Base-by-base conservation (phyloP, 2,888 invertebrate genomes). In the Lucinisca nassula region DNA sequence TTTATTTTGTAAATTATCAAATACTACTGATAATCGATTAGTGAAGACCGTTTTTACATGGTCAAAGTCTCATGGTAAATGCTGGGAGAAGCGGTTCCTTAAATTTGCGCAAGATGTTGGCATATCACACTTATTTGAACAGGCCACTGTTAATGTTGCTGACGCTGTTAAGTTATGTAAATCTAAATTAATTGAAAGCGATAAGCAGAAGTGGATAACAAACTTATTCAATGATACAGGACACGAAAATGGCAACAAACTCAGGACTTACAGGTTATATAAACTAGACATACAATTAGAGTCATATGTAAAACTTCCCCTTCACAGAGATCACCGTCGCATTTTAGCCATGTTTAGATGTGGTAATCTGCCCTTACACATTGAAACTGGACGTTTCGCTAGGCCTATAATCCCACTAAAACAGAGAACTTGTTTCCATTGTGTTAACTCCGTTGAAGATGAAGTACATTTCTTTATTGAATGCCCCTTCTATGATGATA, bases 1-100 rank as follows among this genome's bases (percentile, higher is more conserved):
- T 37, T 40, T 40, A 40, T 73, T n/a, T 73, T 73, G 73, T n/a
- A 73, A 73, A 73, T n/a, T 73, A 37, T 37, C 4, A 8, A 37
- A 73, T 40, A 40, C 37, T 37, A 4, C 3, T 1, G n/a, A 73
- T 35, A n/a, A 73, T 24, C 35, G 73, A 73, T n/a, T 6, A 24
- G 40, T 73, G 8, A 73, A 73, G 37, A 4, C 10, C 6, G n/a
- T 73, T 8, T 73, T 73, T 24, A 73, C n/a, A n/a, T 73, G 73
- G 73, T 73, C 73, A 6, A 40, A 37, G n/a, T 37, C 73, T 40
- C 21, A 73, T 24, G 73, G 73, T 73, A 73, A 73, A 73, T 37
- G 73, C 21, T 37, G 73, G 73, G 73, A 73, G 73, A 37, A 40
- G 37, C 6, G 73, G 38, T 37, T 73, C 21, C 37, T 38, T 4